Conservation (phyloP, 2,113 vertebrate genomes). For the Thamnophis sirtalis region DNA sequence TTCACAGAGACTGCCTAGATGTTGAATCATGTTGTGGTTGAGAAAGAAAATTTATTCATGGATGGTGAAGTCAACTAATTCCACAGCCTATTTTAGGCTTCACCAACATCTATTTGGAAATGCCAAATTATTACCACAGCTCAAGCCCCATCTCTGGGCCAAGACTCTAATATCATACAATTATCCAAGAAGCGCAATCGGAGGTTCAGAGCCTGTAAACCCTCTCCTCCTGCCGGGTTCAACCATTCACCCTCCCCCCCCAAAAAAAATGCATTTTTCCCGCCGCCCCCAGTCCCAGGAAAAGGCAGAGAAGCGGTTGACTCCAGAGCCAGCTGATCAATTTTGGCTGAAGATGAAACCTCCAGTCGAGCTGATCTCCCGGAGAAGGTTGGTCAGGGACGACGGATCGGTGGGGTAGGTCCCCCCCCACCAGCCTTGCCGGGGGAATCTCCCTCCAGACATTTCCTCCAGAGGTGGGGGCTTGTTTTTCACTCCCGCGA, state of each 20-base stretch:
- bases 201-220: background rate
- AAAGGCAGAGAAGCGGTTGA: background rate
- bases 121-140: background rate
- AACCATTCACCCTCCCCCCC: rapidly evolving
- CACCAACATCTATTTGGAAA: background rate
- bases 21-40: background rate
- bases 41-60: background rate
- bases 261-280: background rate
- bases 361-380: background rate
- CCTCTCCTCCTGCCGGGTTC: background rate
- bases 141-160: background rate
- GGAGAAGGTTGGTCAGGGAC: background rate
- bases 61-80: background rate
- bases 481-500: background rate
- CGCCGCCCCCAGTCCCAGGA: background rate
- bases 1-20: background rate
- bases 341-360: background rate
- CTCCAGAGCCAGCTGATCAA: background rate
- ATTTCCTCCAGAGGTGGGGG: background rate
- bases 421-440: background rate
- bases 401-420: background rate
- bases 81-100: background rate
- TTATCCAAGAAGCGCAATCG: background rate
- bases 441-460: background rate
- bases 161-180: background rate